phyloP scores from a whole-genome alignment of 2,113 vertebrate species.

The Oreochromis spilurus region DNA sequence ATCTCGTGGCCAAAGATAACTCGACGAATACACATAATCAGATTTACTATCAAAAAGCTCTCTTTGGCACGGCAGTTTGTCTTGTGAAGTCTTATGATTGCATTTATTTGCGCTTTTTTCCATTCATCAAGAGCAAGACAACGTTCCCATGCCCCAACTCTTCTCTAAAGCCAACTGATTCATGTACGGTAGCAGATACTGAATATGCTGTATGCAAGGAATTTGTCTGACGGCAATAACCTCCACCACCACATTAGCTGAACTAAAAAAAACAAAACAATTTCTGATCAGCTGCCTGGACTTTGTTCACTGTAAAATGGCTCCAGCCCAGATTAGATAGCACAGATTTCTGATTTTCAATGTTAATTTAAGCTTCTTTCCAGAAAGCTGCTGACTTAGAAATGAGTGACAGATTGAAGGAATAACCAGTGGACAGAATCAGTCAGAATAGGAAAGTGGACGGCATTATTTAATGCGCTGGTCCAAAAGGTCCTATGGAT shows the following conservation, averaged over 20 bases:
- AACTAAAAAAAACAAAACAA: not conserved
- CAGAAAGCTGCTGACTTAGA: not conserved
- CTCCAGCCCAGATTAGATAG: not conserved
- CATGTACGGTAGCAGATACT: not conserved
- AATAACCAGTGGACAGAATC: not conserved
- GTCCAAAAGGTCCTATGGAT: not conserved
- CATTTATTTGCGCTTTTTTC: slow-evolving; percentile 1
- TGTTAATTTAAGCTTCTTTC: not conserved
- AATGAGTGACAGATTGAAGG: not conserved
- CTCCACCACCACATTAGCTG: not conserved
- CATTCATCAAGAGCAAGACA: not conserved
- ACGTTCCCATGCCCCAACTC: not conserved
- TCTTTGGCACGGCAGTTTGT: not conserved
- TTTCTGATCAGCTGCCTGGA: not conserved
- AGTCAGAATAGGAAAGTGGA: not conserved
- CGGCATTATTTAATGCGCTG: not conserved
- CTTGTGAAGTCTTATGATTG: slow-evolving; percentile 44
- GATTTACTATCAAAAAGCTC: not conserved
- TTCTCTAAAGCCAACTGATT: not conserved
- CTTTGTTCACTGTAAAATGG: not conserved
- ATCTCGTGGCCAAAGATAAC: not conserved
- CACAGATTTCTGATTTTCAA: not conserved
- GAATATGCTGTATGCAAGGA: not conserved
- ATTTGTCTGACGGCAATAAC: not conserved
- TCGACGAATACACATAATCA: slow-evolving; percentile 8